phyloP scores from a whole-genome alignment of 2,888 invertebrate genomes.

The Stenurella melanura region DNA sequence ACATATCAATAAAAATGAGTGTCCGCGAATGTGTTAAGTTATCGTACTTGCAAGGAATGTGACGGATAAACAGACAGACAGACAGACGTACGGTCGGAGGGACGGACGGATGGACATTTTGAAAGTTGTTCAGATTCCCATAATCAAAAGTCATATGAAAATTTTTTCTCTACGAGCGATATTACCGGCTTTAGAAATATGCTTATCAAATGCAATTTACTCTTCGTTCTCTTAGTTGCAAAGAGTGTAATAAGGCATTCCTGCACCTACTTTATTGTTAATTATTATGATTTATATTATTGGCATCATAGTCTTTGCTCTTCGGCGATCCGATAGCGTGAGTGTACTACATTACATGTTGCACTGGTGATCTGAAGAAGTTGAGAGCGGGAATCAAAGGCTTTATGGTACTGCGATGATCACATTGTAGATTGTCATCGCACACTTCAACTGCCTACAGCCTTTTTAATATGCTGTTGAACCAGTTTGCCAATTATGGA shows the following conservation, averaged over 20 bases:
- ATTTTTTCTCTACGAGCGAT: no score
- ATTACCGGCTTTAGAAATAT: no score
- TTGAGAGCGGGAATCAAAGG: conserved; percentile 31
- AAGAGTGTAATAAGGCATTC: neutral
- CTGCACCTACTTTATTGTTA: neutral
- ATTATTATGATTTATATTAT: conserved; percentile 2
- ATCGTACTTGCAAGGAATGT: no score
- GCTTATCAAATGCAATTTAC: no score
- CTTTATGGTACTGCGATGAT: conserved; percentile 49
- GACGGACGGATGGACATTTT: no score
- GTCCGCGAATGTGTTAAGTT: no score
- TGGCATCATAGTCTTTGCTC: conserved; percentile 4
- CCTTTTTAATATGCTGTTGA: conserved; percentile 55
- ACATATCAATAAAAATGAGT: no score
- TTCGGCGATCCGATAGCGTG: conserved; percentile 11
- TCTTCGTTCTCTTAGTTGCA: no score
- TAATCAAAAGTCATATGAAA: no score
- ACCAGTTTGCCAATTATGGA: conserved; percentile 50
- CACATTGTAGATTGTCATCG: conserved; percentile 59
- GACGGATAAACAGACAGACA: no score
- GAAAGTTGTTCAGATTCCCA: no score
- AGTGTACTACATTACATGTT: conserved; percentile 23
- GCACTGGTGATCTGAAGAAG: conserved; percentile 27
- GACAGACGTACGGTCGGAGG: no score
- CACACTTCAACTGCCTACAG: conserved; percentile 54